Evolutionary conservation across 2,888 invertebrate genomes (phyloP), one percentile per base, ranked within the genome.

Genomic region (Nyleta sp.): DNA sequence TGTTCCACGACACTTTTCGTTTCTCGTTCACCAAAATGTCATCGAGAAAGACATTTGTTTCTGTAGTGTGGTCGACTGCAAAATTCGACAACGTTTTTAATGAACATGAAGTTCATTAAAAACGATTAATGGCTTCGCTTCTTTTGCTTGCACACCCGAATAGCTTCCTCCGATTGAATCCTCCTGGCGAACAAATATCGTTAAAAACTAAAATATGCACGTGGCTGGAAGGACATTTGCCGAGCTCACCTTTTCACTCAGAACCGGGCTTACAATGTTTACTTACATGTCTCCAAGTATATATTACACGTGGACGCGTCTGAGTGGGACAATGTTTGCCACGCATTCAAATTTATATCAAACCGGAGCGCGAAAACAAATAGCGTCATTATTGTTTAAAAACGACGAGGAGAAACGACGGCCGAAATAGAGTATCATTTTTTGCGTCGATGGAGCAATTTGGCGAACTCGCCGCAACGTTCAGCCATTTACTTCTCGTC

Each of bases 191-290:
- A 20, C 72, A 77, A 72, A 72, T 62, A 65, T 70, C 71, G 68
- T 68, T 62, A 75, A 75, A 68, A 53, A 75, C 52, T 68, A 42
- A 75, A 70, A 72, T 65, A 77, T 59, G 67, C 65, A 33, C 57
- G 57, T 52, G 55, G 52, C 53, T 33, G 22, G 46, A 53, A 77
- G 76, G 79, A 86, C 82, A 83, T 85, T 86, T 88, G 84, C 87
- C 84, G 87, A 86, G 85, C 84, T 86, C 86, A 82, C 83, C 83
- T 87, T 87, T 86, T 74, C 83, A 83, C 84, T 86, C 84, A 87
- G 84, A 81, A 24, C 84, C 82, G 80, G 84, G 82, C 83, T 83
- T 86, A 86, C 85, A 87, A 85, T 88, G 84, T 89, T 87, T 86
- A 84, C 86, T 83, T 85, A 85, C 85, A 85, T 83, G 85, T 84